Base-by-base conservation (phyloP, 1,140 invertebrate species). In the Vanessa tameamea region DNA sequence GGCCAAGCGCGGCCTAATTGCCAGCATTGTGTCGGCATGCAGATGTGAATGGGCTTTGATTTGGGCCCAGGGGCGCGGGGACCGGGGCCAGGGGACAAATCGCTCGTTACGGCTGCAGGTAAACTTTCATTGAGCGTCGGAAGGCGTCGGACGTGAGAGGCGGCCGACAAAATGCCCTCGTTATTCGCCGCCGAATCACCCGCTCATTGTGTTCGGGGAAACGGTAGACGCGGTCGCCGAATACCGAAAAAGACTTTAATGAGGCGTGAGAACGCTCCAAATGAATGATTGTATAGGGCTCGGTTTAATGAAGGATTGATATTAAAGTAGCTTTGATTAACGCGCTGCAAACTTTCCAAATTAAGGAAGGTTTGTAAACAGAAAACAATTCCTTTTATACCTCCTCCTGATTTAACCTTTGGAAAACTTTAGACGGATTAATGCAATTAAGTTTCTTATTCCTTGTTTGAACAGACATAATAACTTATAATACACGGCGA, bases 1-100 rank as follows among this genome's bases (percentile, higher is more conserved):
- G 87, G 84, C 86, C 84, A 81, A 85, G 85, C 86, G 80, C 86
- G 87, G 85, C 88, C 90, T 91, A 92, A 92, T 92, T 92, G 90
- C 89, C 89, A 85, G 88, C 90, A 92, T 92, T 92, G 90, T 92
- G 89, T 86, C 87, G 88, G 88, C 89, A 91, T 91, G 90, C 90
- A 92, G 88, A 92, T 92, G 89, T 92, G 90, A 92, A 92, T 92
- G 90, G 90, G 90, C 89, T 91, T 92, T 91, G 89, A 92, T 92
- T 91, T 92, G 90, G 87, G 82, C 83, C 82, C 82, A 77, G 82
- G 84, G 81, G 82, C 75, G 85, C 82, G 87, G 90, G 82, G 83
- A 73, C 72, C 74, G 86, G 87, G 87, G 83, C 79, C 86, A 85
- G 87, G 89, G 90, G 88, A 91, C 90, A 91, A 91, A 92, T 92